Base-by-base conservation (phyloP, 1,140 invertebrate genomes). In the Adoxophyes honmai region DNA sequence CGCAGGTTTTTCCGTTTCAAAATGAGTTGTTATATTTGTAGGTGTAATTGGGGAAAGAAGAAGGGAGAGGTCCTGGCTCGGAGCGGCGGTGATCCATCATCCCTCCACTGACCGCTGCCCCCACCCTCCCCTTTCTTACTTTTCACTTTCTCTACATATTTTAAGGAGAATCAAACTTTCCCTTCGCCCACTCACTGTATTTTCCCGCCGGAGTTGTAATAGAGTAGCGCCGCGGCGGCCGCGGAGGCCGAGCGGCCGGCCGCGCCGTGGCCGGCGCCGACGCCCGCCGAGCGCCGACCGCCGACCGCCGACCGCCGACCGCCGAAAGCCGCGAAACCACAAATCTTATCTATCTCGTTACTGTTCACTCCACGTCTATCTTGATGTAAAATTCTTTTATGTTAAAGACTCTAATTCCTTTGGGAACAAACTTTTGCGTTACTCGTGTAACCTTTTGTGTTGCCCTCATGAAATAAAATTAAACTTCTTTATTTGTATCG, bases 71-170 rank as follows among this genome's bases (percentile, higher is more conserved):
- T 66, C 71, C 64, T 68, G 66, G 74, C 75, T 66, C 72, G 66
- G 66, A 58, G 62, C 65, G 55, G 66, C 73, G 80, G 85, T 83
- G 85, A 88, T 88, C 82, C 82, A 88, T 88, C 85, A 88, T 88
- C 75, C 84, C 83, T 65, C 68, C 73, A 66, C 79, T 82, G 82
- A 85, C 81, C 82, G 80, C 76, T 66, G 67, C 71, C 70, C 72
- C 72, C 64, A 54, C 60, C 58, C 15, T 57, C 66, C 62, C 70
- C 74, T 70, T 70, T 78, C 85, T 84, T 86, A 88, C 81, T 86
- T 88, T 88, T 88, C 85, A 88, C 85, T 88, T 86, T 88, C 85
- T 86, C 85, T 88, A 88, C 85, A 88, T 88, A 88, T 86, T 88
- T 88, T 86, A 86, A 88, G 78, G 73, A 83, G 78, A 83, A 78